Evolutionary conservation across 2,113 vertebrate species (phyloP), one percentile per base, ranked within the genome.

Genomic region (Ciconia maguari): DNA sequence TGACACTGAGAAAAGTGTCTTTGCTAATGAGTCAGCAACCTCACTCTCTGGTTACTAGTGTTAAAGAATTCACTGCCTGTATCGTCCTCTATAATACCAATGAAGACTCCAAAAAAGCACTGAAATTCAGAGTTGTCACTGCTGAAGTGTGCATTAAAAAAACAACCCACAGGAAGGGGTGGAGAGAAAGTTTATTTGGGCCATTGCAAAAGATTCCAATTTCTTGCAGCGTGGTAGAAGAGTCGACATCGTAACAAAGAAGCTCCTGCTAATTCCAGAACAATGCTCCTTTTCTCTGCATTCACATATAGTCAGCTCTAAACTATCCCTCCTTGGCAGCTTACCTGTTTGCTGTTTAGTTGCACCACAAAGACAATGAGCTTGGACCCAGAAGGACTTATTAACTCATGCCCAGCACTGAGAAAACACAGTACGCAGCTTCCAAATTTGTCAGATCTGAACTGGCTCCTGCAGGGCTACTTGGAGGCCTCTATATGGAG

Each of bases 251-350:
- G 3, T 27, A 80, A 86, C 27, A 27, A 66, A 52, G 25, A 5
- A 62, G 88, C 57, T 89, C 55, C 38, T 60, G 48, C 83, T 83
- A 42, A 74, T 7, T n/a, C 38, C 72, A 83, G 64, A 83, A 72
- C 86, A 91, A 72, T 0, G 13, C 24, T 80, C 80, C 81, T 77
- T 90, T 58, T 46, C 85, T 75, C 36, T 54, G n/a, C 16, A 1
- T 7, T 64, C 38, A 6, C 87, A 11, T 4, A 15, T 1, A 69
- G 44, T 46, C 90, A 81, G 58, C 68, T 69, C 38, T 24, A 26
- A 88, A 62, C 66, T 29, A 44, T 51, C 57, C 48, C 49, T 76
- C 71, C 89, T 24, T 92, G 91, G 87, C 68, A 86, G 34, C 38
- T 85, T 41, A 88, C 89, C 94, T 90, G 79, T 57, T 38, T 54